Evolutionary conservation across 1,140 invertebrate genomes (phyloP).

Genomic region (Hetaerina americana): DNA sequence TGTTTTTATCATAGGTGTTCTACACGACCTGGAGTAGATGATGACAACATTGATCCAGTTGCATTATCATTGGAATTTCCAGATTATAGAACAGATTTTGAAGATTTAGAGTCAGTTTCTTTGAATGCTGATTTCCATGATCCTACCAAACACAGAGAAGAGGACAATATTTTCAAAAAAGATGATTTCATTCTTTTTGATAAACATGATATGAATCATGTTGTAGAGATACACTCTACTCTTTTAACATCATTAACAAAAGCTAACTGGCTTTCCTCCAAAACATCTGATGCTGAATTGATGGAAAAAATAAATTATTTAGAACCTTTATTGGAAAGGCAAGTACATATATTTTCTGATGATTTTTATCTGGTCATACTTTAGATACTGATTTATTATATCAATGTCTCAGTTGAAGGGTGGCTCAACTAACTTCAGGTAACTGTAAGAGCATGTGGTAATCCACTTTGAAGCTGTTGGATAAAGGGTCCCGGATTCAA

Average conservation of each 20-base stretch:
- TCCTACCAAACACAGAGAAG: too few relatives aligned
- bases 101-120: slow-evolving; percentile 5
- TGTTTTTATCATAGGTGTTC: neutral
- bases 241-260: neutral
- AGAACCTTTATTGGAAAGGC: neutral
- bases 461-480: too few relatives aligned
- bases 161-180: too few relatives aligned
- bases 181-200: too few relatives aligned
- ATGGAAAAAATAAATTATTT: neutral
- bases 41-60: neutral
- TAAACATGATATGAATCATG: neutral
- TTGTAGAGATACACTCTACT: neutral
- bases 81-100: neutral
- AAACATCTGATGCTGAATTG: neutral
- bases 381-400: too few relatives aligned
- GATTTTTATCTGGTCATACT: too few relatives aligned
- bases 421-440: too few relatives aligned
- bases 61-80: neutral
- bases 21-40: neutral
- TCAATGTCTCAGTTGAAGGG: too few relatives aligned
- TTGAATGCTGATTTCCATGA: too few relatives aligned
- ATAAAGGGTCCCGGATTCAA: too few relatives aligned
- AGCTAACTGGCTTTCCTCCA: neutral
- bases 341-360: neutral
- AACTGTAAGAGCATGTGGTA: too few relatives aligned